Percentiles rank a stretch among this genome's conserved stretches.
Conservation (phyloP, 2,797 vertebrate species). For the Pseudochirops corinnae region DNA sequence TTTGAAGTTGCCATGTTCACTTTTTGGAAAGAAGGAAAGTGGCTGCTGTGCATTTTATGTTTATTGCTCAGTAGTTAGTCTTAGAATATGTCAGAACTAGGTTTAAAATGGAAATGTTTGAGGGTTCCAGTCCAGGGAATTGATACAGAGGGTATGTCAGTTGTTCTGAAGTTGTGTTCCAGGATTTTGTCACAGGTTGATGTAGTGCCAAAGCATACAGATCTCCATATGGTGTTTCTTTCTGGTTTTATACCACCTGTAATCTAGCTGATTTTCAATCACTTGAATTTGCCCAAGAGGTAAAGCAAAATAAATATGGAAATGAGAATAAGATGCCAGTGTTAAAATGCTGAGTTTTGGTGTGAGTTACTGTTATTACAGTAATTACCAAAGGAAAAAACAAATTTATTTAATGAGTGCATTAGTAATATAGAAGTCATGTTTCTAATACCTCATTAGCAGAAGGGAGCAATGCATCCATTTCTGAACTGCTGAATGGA, state of each 20-base stretch:
- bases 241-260: constrained; percentile 79
- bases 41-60: neutral
- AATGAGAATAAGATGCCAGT: constrained; percentile 57
- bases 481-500: constrained; percentile 63
- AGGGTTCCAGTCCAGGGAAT: neutral
- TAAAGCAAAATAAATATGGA: constrained; percentile 66
- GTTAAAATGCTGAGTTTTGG: constrained; percentile 64
- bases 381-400: constrained; percentile 71
- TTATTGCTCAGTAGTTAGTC: neutral
- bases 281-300: constrained; percentile 73
- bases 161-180: constrained; percentile 28
- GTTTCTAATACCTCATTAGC: constrained; percentile 71
- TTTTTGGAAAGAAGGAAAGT: neutral
- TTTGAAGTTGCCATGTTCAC: constrained; percentile 35
- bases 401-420: constrained; percentile 73
- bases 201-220: constrained; percentile 80
- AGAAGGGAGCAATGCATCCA: neutral
- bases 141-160: neutral
- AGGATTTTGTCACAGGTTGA: constrained; percentile 64
- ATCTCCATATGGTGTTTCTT: constrained; percentile 77
- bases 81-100: neutral
- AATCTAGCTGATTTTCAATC: constrained; percentile 75
- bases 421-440: constrained; percentile 52
- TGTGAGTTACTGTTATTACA: constrained; percentile 73
- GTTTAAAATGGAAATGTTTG: neutral